Evolutionary conservation across 2,888 invertebrate species (phyloP), one percentile per base, ranked within the genome.

Genomic region (Helicoverpa assulta): DNA sequence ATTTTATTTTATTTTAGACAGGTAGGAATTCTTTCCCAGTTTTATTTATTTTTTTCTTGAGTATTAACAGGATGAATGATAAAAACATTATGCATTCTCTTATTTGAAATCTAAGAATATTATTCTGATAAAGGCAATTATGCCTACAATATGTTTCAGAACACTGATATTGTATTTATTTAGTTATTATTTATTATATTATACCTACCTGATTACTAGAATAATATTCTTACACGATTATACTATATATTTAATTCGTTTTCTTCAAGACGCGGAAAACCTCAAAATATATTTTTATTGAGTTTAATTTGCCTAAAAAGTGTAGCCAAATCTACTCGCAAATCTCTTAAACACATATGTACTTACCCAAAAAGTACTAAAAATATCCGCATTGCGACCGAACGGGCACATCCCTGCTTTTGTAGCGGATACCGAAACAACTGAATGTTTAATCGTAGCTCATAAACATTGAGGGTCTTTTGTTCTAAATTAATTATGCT

Each of bases 381-480:
- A 76, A 80, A 60, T 70, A 77, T 75, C 86, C 81, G 86, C 86
- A 86, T 65, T 86, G 86, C 86, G 86, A 73, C 84, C 69, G 53
- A 50, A 58, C 50, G 53, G 68, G 53, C 33, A 73, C 66, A 81
- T 78, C 71, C 64, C 57, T 72, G 59, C 73, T 78, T 79, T 80
- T 84, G 82, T 84, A 71, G 68, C 58, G 63, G 61, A 77, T 70
- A 67, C 75, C 61, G 69, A 81, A 78, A 60, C 64, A 71, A 60
- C 69, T 76, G 54, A 72, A 80, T 77, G 61, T 73, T 74, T 80
- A 78, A 81, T 75, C 69, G 67, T 62, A 73, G 52, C 80, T 73
- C 78, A 73, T 75, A 80, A 81, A 80, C 76, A 82, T 68, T 57
- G 51, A 58, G 72, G 33, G 73, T 70, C 76, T 66, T 81, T 84